Conservation (phyloP, 2,113 vertebrate genomes). For the Aptenodytes forsteri region DNA sequence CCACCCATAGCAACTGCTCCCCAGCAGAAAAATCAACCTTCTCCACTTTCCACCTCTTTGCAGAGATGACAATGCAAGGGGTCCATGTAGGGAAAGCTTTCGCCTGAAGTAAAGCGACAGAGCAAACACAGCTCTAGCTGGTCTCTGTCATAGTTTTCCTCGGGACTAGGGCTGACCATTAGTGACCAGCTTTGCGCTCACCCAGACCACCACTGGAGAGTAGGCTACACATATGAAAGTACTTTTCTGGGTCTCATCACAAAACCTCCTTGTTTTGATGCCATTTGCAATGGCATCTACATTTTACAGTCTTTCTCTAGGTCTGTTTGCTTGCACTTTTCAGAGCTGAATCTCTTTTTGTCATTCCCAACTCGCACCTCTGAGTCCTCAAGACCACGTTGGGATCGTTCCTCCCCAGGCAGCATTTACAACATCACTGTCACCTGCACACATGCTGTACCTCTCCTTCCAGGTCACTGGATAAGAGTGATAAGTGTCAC, state of each 20-base stretch:
- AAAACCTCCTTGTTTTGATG: neutral
- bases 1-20: constrained; percentile 14
- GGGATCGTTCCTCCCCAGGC: neutral
- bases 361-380: neutral
- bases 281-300: neutral
- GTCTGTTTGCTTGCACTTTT: neutral
- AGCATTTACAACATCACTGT: neutral
- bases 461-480: neutral
- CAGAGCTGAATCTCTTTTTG: neutral
- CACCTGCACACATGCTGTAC: neutral
- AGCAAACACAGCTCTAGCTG: neutral
- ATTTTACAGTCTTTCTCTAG: neutral
- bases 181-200: neutral
- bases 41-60: neutral
- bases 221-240: neutral
- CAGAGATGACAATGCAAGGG: neutral
- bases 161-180: neutral
- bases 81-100: neutral
- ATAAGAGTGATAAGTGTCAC: neutral
- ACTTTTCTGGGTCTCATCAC: neutral
- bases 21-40: neutral
- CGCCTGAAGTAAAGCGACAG: neutral
- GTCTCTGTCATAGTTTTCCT: neutral
- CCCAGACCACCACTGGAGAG: neutral
- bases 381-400: neutral